Conservation (phyloP, 2,113 vertebrate genomes). For the Corythaeola cristata region DNA sequence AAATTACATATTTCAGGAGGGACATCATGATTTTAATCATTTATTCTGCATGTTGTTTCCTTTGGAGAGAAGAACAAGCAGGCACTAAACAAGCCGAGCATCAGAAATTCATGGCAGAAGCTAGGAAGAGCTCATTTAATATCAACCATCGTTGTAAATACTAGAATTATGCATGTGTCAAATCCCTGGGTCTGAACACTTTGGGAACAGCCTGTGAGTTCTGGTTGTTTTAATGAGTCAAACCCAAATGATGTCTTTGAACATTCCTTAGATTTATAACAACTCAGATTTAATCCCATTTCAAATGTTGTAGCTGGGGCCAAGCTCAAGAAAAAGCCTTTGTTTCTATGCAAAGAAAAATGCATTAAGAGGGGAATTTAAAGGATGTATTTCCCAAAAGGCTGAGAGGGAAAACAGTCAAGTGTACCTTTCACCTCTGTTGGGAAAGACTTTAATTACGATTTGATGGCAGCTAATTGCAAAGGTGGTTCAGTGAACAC, state of each 20-base stretch:
- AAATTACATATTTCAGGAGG: conserved; percentile 67
- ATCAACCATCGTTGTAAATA: conserved; percentile 13
- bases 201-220: not conserved
- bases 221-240: conserved; percentile 20
- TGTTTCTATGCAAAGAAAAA: conserved; percentile 24
- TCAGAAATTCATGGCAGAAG: conserved; percentile 57
- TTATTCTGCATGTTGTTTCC: conserved; percentile 64
- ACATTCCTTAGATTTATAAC: not conserved
- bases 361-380: not conserved
- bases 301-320: not conserved
- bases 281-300: conserved; percentile 25
- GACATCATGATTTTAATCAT: conserved; percentile 67
- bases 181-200: conserved; percentile 28
- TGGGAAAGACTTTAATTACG: not conserved
- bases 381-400: conserved; percentile 6
- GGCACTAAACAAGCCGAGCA: conserved; percentile 17
- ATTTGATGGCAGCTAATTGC: not conserved
- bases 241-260: conserved; percentile 2
- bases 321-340: conserved; percentile 15
- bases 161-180: conserved; percentile 43
- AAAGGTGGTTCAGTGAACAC: not conserved
- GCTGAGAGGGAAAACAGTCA: not conserved
- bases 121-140: conserved; percentile 55
- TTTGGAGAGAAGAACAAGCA: conserved; percentile 49
- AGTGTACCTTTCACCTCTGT: not conserved